phyloP scores from a whole-genome alignment of 1,140 invertebrate species.

The Pteromalus puparum region DNA sequence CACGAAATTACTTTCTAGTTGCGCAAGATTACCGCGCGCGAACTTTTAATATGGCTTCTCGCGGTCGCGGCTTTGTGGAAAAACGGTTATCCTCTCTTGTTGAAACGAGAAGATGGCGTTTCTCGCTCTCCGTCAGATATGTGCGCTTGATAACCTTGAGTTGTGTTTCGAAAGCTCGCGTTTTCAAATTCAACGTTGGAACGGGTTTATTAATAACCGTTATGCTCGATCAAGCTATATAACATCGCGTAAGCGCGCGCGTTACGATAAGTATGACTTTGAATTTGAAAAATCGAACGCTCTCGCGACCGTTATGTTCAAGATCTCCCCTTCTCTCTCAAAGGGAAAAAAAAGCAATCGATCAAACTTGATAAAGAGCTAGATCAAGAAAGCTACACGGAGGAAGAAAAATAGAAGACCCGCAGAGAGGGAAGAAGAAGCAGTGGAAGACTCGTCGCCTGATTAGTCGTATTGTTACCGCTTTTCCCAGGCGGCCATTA shows the following conservation, averaged over 20 bases:
- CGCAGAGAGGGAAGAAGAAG: slow-evolving; percentile 51
- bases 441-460: slow-evolving; percentile 44
- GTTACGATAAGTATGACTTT: not conserved
- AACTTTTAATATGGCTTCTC: not conserved
- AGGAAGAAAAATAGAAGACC: slow-evolving; percentile 9
- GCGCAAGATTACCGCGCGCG: slow-evolving; percentile 1
- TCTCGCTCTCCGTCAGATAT: not conserved
- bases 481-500: slow-evolving; percentile 54
- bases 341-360: not conserved
- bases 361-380: not conserved
- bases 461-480: slow-evolving; percentile 61
- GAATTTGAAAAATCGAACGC: not conserved
- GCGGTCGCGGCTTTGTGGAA: not conserved
- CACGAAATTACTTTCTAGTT: slow-evolving; percentile 11
- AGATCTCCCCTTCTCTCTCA: too few species aligned
- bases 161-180: not conserved
- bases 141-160: slow-evolving; percentile 13
- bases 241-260: too few species aligned
- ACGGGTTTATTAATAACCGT: not conserved
- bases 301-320: too few species aligned
- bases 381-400: not conserved
- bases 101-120: not conserved
- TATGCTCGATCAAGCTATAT: not conserved
- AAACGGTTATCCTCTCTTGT: slow-evolving; percentile 2
- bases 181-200: not conserved